These are phyloP conservation scores for Peromyscus eremicus DNA, from an alignment of 2,797 vertebrate genomes.

Conservation along the genomic window DNA sequence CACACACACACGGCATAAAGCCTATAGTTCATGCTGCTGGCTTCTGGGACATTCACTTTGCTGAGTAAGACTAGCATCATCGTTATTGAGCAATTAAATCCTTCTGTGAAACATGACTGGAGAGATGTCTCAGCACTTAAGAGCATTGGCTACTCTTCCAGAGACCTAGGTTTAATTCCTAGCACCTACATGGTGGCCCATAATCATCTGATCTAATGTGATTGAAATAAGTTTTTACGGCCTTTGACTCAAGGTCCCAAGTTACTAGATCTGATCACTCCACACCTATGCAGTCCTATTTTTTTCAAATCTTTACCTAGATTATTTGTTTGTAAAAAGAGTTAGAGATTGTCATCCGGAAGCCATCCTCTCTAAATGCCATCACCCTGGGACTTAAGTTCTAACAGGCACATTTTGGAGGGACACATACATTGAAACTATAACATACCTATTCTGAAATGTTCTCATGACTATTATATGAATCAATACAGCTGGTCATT, in stretches of 20 bases:
- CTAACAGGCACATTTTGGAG: background rate
- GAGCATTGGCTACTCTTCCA: background rate
- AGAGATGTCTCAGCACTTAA: background rate
- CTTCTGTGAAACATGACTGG: background rate
- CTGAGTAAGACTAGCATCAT: background rate
- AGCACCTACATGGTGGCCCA: background rate
- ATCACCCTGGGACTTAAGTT: background rate
- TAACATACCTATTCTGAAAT: background rate
- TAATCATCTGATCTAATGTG: background rate
- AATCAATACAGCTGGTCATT: background rate
- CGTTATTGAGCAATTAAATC: background rate
- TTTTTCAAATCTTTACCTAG: background rate
- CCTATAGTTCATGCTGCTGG: too few relatives aligned
- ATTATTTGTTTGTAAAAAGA: background rate
- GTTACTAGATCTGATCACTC: background rate
- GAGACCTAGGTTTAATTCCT: background rate
- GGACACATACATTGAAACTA: background rate
- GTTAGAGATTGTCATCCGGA: background rate
- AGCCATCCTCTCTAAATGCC: background rate
- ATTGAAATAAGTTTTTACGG: background rate
- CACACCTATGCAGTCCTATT: background rate
- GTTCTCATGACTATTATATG: background rate
- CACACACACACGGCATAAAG: too few relatives aligned
- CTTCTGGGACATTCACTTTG: conserved; percentile 10
- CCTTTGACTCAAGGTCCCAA: background rate